phyloP scores from a whole-genome alignment of 2,888 invertebrate genomes.

The Perithous albicinctus region DNA sequence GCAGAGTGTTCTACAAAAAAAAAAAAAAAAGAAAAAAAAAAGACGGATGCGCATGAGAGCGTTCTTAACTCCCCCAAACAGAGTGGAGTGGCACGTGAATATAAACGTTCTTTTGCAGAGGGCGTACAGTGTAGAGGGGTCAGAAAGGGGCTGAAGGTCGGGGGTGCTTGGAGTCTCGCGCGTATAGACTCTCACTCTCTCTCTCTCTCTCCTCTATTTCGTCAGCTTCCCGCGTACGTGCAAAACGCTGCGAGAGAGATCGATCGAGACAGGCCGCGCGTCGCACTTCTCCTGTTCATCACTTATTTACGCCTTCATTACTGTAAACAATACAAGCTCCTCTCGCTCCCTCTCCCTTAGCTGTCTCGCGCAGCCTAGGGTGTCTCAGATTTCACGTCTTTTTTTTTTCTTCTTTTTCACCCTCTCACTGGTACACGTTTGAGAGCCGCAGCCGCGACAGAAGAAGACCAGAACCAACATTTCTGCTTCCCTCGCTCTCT shows the following conservation, averaged over 20 bases:
- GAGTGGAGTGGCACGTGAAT: conserved; percentile 33
- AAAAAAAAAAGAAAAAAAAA: neutral
- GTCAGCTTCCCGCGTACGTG: conserved; percentile 32
- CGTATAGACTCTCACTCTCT: too few species aligned
- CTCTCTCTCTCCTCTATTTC: neutral
- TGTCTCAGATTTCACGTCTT: conserved; percentile 63
- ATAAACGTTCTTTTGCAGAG: conserved; percentile 46
- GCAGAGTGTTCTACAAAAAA: neutral
- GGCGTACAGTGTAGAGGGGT: conserved; percentile 50
- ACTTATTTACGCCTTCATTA: conserved; percentile 83
- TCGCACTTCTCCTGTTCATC: conserved; percentile 73
- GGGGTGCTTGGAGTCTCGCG: conserved; percentile 60
- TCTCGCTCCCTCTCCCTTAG: conserved; percentile 59
- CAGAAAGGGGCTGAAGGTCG: conserved; percentile 68
- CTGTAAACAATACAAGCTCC: conserved; percentile 81
- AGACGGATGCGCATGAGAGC: neutral
- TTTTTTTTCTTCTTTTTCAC: too few species aligned
- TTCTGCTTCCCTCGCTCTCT: conserved; percentile 56
- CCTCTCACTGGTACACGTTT: too few species aligned
- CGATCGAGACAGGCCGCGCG: conserved; percentile 76
- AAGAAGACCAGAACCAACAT: conserved; percentile 43
- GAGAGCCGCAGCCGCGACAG: too few species aligned
- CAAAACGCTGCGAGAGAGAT: conserved; percentile 60
- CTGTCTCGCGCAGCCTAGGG: conserved; percentile 39
- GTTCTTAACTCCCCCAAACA: neutral